A percentile compares a stretch with the other conserved stretches of the same genome.
phyloP scores from a whole-genome alignment of 2,113 vertebrate genomes.

The Microtus oregoni region DNA sequence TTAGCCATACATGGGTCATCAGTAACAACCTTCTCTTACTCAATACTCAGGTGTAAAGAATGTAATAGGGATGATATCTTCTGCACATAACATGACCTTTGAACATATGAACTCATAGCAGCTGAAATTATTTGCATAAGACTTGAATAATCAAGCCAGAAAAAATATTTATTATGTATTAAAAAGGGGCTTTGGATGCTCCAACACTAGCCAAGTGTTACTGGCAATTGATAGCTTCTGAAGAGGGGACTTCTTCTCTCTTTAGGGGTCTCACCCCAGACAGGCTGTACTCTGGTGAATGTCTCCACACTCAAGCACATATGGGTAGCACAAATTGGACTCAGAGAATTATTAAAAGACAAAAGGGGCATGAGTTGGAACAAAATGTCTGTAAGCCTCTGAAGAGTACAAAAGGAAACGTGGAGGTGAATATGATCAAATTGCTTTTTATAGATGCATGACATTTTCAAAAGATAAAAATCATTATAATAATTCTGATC shows the following conservation, averaged over 20 bases:
- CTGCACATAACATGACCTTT: neutral
- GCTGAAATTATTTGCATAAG: neutral
- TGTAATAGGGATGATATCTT: neutral
- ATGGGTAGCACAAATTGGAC: neutral
- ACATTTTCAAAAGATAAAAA: neutral
- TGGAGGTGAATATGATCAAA: no score
- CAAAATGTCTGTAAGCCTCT: neutral
- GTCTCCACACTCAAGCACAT: neutral
- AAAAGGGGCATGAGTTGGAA: neutral
- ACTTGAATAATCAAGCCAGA: neutral
- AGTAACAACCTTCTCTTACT: neutral
- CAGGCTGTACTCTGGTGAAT: neutral
- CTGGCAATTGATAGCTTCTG: neutral
- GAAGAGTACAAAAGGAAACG: no score
- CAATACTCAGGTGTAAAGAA: neutral
- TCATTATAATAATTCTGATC: neutral
- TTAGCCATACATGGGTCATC: neutral
- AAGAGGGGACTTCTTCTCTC: neutral
- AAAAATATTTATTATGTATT: no score
- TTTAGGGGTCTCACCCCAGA: neutral
- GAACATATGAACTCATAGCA: neutral
- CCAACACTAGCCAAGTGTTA: no score
- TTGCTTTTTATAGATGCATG: neutral
- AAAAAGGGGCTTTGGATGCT: no score
- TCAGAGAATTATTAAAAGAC: neutral